Conservation (phyloP, 2,888 invertebrate species). For the Drosophila macrospina region DNA sequence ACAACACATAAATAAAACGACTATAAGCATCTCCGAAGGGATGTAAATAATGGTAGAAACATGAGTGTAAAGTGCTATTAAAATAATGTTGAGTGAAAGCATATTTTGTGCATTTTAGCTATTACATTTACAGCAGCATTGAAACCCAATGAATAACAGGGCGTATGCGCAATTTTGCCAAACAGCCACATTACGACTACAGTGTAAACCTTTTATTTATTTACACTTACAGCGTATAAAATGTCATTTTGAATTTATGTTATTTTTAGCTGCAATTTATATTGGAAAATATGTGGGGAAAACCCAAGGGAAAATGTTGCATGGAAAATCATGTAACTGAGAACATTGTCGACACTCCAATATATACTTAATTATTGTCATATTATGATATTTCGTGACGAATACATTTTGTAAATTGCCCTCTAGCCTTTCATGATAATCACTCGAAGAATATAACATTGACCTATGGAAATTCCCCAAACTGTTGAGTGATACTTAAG, state of each 20-base stretch:
- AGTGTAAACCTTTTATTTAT: slow-evolving; percentile 45
- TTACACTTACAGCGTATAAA: slow-evolving; percentile 53
- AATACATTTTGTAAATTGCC: background rate
- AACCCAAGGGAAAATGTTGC: background rate
- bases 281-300: slow-evolving; percentile 5
- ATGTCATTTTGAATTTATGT: slow-evolving; percentile 66
- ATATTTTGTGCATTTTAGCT: slow-evolving; percentile 66
- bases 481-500: slow-evolving; percentile 9
- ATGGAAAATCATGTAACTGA: background rate
- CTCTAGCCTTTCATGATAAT: slow-evolving; percentile 12
- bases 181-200: slow-evolving; percentile 13
- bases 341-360: slow-evolving; percentile 1
- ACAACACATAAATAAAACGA: slow-evolving; percentile 37
- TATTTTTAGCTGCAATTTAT: slow-evolving; percentile 38
- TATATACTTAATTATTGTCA: slow-evolving; percentile 2
- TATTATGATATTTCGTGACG: background rate
- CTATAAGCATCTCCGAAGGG: background rate
- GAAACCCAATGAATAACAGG: slow-evolving; percentile 15
- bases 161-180: slow-evolving; percentile 37
- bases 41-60: slow-evolving; percentile 5
- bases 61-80: slow-evolving; percentile 44
- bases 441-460: slow-evolving; percentile 13
- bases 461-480: slow-evolving; percentile 34
- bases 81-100: slow-evolving; percentile 52
- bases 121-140: slow-evolving; percentile 43